phyloP scores from a whole-genome alignment of 2,888 invertebrate genomes.

The Brachyopa scutellaris region DNA sequence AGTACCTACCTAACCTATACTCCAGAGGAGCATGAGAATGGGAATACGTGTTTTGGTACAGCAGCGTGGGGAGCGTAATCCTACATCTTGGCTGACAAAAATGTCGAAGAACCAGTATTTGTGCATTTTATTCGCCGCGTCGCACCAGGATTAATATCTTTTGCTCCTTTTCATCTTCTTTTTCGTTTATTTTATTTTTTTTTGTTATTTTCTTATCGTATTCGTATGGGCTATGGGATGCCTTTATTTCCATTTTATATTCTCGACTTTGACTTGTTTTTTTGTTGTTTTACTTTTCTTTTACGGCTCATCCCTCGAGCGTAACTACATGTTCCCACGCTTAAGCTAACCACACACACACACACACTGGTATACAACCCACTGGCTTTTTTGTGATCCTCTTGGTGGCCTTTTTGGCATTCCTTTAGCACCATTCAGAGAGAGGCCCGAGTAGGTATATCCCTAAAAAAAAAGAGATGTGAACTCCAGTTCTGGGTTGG shows the following conservation, averaged over 20 bases:
- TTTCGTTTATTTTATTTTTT: slow-evolving; percentile 4
- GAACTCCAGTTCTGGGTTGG: slow-evolving; percentile 57
- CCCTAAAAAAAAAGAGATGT: slow-evolving; percentile 25
- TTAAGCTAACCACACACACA: slow-evolving; percentile 48
- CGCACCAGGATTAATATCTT: slow-evolving; percentile 64
- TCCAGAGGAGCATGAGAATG: slow-evolving; percentile 8
- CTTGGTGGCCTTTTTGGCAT: slow-evolving; percentile 52
- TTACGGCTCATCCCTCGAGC: slow-evolving; percentile 59
- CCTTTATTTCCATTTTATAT: slow-evolving; percentile 44
- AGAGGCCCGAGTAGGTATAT: not conserved
- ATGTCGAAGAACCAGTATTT: slow-evolving; percentile 66
- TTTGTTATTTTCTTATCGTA: not conserved
- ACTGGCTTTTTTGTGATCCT: slow-evolving; percentile 16
- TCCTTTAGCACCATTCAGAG: slow-evolving; percentile 60
- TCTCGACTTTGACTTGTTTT: slow-evolving; percentile 45
- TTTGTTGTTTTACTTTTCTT: no score
- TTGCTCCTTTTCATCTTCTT: slow-evolving; percentile 19
- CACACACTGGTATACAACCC: slow-evolving; percentile 27
- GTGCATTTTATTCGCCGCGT: slow-evolving; percentile 53
- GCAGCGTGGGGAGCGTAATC: slow-evolving; percentile 13
- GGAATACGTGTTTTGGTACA: slow-evolving; percentile 45
- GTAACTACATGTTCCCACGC: slow-evolving; percentile 71
- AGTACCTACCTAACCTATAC: not conserved
- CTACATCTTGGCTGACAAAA: slow-evolving; percentile 35
- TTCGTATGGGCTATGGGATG: not conserved